Conservation (phyloP, 2,888 invertebrate species). For the Drosophila borborema region DNA sequence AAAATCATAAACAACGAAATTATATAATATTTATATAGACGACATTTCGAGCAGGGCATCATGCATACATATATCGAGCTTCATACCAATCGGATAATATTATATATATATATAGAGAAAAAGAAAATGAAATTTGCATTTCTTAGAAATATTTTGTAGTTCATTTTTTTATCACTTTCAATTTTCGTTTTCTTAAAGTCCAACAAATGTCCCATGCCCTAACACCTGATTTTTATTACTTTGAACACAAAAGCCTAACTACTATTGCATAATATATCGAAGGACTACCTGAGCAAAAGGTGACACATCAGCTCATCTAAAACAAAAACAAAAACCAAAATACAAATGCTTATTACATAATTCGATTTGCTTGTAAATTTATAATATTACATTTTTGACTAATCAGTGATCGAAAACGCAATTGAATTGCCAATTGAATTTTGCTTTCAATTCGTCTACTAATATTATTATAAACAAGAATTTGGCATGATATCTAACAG, state of each 20-base stretch:
- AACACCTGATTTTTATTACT: slow-evolving; percentile 67
- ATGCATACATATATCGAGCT: not conserved
- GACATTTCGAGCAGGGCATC: slow-evolving; percentile 18
- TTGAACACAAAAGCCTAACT: slow-evolving; percentile 64
- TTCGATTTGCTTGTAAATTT: slow-evolving; percentile 51
- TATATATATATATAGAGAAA: slow-evolving; percentile 13
- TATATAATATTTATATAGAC: slow-evolving; percentile 1
- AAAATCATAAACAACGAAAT: not conserved
- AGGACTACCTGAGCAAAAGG: slow-evolving; percentile 71
- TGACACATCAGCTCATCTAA: slow-evolving; percentile 78
- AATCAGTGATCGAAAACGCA: slow-evolving; percentile 29
- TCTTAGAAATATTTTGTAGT: slow-evolving; percentile 26
- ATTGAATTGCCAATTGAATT: slow-evolving; percentile 17
- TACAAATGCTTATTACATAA: slow-evolving; percentile 73
- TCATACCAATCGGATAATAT: slow-evolving; percentile 11
- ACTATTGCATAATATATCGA: slow-evolving; percentile 49
- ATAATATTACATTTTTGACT: slow-evolving; percentile 35
- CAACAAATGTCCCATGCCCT: slow-evolving; percentile 67
- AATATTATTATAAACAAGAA: slow-evolving; percentile 24
- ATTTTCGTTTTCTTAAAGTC: slow-evolving; percentile 30
- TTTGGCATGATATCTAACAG: slow-evolving; percentile 56
- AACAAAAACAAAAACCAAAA: not conserved
- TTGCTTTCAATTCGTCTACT: slow-evolving; percentile 20
- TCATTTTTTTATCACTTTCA: slow-evolving; percentile 5
- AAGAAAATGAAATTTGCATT: slow-evolving; percentile 18